These are phyloP conservation scores for Petrolisthes manimaculis DNA, from an alignment of 2,888 invertebrate genomes.

Conservation along the genomic window DNA sequence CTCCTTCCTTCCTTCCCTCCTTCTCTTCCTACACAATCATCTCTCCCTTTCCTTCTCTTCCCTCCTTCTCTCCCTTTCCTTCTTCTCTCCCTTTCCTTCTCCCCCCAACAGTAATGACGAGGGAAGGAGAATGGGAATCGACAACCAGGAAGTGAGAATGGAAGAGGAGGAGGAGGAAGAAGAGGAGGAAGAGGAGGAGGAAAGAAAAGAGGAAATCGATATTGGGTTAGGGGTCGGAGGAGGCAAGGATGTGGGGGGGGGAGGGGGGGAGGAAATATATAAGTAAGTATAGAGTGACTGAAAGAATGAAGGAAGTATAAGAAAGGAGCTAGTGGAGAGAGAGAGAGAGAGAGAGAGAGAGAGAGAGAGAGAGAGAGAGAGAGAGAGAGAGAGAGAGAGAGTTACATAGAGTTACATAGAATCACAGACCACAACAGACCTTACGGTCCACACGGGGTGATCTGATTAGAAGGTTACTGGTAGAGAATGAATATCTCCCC, in stretches of 20 bases:
- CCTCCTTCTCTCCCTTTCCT: neutral
- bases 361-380: constrained; percentile 1
- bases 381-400: neutral
- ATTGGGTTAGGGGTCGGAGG: neutral
- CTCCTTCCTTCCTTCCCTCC: neutral
- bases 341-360: neutral
- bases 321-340: neutral
- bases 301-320: neutral
- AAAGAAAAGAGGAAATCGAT: neutral
- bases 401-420: too few relatives aligned
- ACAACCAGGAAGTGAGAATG: too few relatives aligned
- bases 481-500: too few relatives aligned
- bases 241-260: neutral
- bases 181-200: too few relatives aligned
- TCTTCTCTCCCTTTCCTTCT: neutral
- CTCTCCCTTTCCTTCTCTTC: neutral
- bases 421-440: too few relatives aligned
- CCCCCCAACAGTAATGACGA: neutral
- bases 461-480: too few relatives aligned
- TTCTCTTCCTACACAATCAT: too few relatives aligned
- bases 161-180: neutral
- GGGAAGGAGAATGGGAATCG: neutral
- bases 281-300: too few relatives aligned
- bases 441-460: too few relatives aligned
- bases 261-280: neutral